These are phyloP conservation scores for Lagopus leucura DNA, from an alignment of 2,113 vertebrate species.

Conservation along the genomic window DNA sequence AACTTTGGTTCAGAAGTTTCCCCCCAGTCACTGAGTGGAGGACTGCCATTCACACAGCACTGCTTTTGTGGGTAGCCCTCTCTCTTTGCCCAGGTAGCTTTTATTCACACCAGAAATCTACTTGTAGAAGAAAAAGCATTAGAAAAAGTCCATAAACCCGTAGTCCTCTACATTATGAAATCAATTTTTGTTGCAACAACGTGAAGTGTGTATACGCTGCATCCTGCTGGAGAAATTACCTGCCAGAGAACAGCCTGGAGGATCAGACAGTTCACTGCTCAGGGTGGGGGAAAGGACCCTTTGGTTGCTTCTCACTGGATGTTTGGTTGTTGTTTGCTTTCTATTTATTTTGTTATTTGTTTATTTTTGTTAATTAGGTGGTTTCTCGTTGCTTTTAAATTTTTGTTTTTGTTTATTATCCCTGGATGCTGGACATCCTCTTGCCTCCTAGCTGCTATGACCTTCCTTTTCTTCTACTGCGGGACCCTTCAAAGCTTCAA, in stretches of 20 bases:
- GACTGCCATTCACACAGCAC: neutral
- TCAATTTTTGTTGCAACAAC: neutral
- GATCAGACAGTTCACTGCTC: neutral
- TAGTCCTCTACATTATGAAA: neutral
- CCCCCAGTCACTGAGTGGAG: fast-evolving
- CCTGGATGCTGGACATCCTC: neutral
- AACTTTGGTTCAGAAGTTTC: neutral
- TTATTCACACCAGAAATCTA: neutral
- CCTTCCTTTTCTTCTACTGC: neutral
- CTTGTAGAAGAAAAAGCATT: neutral
- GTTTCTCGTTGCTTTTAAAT: no score
- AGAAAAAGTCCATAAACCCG: neutral
- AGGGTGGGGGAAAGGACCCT: neutral
- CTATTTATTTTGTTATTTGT: neutral
- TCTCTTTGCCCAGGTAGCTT: neutral
- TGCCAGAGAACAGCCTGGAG: neutral
- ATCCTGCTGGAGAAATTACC: neutral
- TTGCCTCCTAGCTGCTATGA: neutral
- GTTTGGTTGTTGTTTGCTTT: neutral
- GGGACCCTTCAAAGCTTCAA: neutral
- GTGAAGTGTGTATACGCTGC: neutral
- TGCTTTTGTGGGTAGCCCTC: neutral
- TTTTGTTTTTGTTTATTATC: neutral
- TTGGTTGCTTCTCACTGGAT: neutral
- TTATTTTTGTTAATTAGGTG: neutral